Conservation (phyloP, 2,888 invertebrate genomes). For the Omphaloscelis lunosa region DNA sequence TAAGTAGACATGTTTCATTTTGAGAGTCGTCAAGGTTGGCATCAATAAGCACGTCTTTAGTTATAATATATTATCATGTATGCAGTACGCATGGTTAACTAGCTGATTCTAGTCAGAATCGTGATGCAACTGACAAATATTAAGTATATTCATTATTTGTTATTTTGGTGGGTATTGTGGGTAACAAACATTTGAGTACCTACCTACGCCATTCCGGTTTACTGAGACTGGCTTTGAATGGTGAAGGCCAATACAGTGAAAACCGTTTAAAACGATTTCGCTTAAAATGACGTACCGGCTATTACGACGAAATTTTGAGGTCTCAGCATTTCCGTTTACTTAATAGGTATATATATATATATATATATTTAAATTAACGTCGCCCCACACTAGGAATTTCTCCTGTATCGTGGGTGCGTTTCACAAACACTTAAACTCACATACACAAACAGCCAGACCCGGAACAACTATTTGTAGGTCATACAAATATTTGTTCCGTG, state of each 20-base stretch:
- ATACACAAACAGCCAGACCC: too few relatives aligned
- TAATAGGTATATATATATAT: too few relatives aligned
- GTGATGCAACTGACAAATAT: constrained; percentile 6
- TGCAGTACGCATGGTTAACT: constrained; percentile 2
- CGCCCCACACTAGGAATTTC: too few relatives aligned
- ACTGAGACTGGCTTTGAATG: constrained; percentile 23
- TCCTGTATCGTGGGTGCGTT: too few relatives aligned
- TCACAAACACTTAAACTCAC: too few relatives aligned
- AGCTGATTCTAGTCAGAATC: background rate
- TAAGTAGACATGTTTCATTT: constrained; percentile 6
- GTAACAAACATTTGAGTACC: background rate
- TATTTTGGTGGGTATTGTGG: constrained; percentile 3
- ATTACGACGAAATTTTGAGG: too few relatives aligned
- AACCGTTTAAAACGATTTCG: too few relatives aligned
- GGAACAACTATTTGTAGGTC: too few relatives aligned
- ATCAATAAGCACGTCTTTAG: constrained; percentile 12
- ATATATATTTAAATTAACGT: too few relatives aligned
- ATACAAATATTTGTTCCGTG: too few relatives aligned
- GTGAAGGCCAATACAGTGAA: constrained; percentile 12
- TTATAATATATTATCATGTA: constrained; percentile 1
- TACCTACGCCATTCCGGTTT: constrained; percentile 2
- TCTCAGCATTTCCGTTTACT: too few relatives aligned
- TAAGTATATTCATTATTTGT: background rate
- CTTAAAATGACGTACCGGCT: too few relatives aligned
- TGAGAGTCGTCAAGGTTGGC: background rate